These are phyloP conservation scores for Malurus splendens DNA, from an alignment of 2,797 vertebrate genomes.

Conservation along the genomic window DNA sequence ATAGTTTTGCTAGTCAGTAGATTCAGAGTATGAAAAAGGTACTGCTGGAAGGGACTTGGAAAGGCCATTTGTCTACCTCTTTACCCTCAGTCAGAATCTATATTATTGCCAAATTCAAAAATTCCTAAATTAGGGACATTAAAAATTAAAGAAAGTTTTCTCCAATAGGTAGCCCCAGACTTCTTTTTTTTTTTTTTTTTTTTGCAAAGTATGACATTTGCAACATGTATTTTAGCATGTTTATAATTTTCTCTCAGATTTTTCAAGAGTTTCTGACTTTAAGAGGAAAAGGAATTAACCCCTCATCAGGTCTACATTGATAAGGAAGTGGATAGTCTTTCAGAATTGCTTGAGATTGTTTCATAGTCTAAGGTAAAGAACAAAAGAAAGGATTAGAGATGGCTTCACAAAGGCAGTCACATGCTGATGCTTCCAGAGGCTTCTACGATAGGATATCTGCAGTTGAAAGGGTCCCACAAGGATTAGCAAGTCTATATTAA, in stretches of 20 bases:
- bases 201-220: neutral
- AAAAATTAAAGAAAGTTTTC: neutral
- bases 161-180: neutral
- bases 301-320: too few relatives aligned
- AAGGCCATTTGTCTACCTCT: neutral
- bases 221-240: neutral
- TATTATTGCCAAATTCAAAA: neutral
- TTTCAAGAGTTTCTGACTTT: neutral
- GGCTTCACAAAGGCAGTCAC: neutral
- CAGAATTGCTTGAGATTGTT: neutral
- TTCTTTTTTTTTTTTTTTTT: neutral
- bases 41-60: neutral
- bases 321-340: neutral
- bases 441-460: neutral
- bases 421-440: neutral
- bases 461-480: neutral
- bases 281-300: neutral
- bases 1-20: neutral
- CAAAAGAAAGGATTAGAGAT: neutral
- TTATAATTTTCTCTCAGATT: neutral
- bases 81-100: neutral
- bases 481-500: neutral
- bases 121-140: neutral
- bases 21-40: neutral
- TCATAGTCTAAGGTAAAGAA: neutral